These are phyloP conservation scores for Probaryconus sp. DNA, from an alignment of 1,140 invertebrate species.

Conservation along the genomic window DNA sequence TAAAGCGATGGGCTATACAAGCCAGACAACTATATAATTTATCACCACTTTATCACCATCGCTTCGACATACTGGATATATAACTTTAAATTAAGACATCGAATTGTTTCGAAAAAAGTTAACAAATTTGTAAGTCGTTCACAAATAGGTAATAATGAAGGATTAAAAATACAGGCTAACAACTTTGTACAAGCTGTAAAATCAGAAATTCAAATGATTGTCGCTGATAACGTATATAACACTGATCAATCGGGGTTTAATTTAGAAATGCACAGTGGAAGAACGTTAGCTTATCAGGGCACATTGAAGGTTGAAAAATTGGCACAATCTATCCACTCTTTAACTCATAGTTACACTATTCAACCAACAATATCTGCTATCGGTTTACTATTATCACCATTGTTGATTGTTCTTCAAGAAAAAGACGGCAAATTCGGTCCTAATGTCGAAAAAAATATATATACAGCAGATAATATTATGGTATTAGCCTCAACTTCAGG, in stretches of 20 bases:
- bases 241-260: slow-evolving; percentile 11
- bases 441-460: slow-evolving; percentile 18
- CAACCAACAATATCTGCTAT: slow-evolving; percentile 11
- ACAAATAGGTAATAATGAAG: no score
- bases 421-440: slow-evolving; percentile 27
- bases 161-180: no score
- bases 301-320: neutral
- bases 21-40: no score
- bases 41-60: no score
- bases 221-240: neutral
- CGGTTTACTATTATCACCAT: slow-evolving; percentile 2
- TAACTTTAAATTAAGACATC: no score
- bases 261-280: slow-evolving; percentile 6
- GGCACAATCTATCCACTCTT: neutral
- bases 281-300: slow-evolving; percentile 11
- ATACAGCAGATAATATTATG: neutral
- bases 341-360: slow-evolving; percentile 27
- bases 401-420: slow-evolving; percentile 31
- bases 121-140: no score
- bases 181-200: no score
- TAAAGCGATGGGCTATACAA: no score
- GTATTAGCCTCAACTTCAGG: neutral
- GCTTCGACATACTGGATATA: no score
- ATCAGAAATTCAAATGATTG: no score
- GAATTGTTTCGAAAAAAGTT: no score